A percentile compares a stretch with the other conserved stretches of the same genome.
phyloP scores from a whole-genome alignment of 2,888 invertebrate species.

The Hypomecis atomaria region DNA sequence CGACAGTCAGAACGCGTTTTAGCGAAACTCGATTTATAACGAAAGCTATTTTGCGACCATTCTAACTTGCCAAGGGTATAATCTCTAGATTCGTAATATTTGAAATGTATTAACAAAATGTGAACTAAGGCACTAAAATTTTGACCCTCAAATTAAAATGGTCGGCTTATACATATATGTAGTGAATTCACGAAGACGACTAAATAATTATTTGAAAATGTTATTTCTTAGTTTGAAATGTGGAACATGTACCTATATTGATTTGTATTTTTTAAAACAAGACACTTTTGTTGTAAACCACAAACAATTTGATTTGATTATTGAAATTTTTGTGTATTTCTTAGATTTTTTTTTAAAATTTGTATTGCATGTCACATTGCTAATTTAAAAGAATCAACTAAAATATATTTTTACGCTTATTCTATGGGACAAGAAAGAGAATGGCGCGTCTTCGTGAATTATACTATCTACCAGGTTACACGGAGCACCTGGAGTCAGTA shows the following conservation, averaged over 20 bases:
- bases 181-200: not conserved
- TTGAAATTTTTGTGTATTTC: too few species aligned
- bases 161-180: not conserved
- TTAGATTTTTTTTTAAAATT: too few species aligned
- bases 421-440: too few species aligned
- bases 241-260: too few species aligned
- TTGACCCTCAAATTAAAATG: conserved; percentile 3
- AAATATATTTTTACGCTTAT: too few species aligned
- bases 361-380: too few species aligned
- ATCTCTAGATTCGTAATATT: not conserved
- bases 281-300: too few species aligned
- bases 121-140: conserved; percentile 29
- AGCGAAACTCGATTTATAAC: not conserved
- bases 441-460: not conserved
- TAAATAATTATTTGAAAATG: not conserved
- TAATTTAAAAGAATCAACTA: too few species aligned
- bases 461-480: not conserved
- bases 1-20: too few species aligned
- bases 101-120: conserved; percentile 25
- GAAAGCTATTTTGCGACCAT: conserved; percentile 1
- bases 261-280: too few species aligned
- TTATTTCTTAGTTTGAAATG: not conserved
- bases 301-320: too few species aligned
- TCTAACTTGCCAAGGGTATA: conserved; percentile 1
- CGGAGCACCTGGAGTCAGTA: too few species aligned